Percentiles rank a stretch among this genome's conserved stretches.
Conservation (phyloP, 2,797 vertebrate genomes). For the Microctenopoma steveboyesi region DNA sequence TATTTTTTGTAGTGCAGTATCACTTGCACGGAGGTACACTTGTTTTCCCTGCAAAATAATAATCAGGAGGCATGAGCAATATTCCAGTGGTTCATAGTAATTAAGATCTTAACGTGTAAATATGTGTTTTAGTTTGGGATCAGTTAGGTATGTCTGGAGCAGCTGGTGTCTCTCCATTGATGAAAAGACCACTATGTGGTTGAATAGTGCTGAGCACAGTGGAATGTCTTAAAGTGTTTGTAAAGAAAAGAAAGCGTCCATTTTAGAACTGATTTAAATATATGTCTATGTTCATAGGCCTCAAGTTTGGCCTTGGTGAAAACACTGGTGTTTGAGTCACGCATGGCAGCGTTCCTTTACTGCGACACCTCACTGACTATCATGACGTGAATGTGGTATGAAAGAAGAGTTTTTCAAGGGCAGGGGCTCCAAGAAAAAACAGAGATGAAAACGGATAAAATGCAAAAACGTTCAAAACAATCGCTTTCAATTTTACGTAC, state of each 20-base stretch:
- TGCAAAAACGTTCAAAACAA: too few relatives aligned
- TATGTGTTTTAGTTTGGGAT: background rate
- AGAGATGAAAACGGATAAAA: too few relatives aligned
- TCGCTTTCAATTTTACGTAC: too few relatives aligned
- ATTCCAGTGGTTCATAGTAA: background rate
- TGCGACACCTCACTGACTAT: too few relatives aligned
- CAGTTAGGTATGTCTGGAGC: background rate
- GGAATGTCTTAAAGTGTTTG: background rate
- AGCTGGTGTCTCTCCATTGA: background rate
- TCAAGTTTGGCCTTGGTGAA: slow-evolving; percentile 4
- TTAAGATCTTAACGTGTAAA: too few relatives aligned
- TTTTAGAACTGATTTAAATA: background rate
- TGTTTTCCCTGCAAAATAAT: background rate
- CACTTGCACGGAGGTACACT: background rate
- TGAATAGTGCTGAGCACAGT: background rate
- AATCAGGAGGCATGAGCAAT: background rate
- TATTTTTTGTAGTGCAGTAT: background rate
- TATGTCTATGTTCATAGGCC: slow-evolving; percentile 7
- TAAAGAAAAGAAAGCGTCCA: background rate
- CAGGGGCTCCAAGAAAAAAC: too few relatives aligned
- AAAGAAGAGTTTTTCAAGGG: background rate
- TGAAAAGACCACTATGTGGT: slow-evolving; percentile 7
- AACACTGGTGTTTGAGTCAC: background rate
- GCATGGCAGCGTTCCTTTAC: background rate
- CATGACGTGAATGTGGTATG: background rate